Evolutionary conservation across 2,888 invertebrate species (phyloP).

Genomic region (Ganaspis brasiliensis): DNA sequence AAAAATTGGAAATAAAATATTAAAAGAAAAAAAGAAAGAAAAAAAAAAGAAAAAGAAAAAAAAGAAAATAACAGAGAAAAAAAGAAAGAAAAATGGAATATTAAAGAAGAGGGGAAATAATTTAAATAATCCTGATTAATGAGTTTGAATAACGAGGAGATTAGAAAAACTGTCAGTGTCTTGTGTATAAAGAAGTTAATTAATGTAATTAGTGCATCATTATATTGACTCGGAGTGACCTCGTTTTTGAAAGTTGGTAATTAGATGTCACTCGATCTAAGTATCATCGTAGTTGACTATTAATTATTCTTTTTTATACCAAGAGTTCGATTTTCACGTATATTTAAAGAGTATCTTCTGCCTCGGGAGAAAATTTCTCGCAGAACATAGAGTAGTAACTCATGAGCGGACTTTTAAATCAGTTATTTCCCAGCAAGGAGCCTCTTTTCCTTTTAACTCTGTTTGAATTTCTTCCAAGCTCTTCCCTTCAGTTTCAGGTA

Average conservation of each 20-base stretch:
- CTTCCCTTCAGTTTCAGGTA: conserved; percentile 78
- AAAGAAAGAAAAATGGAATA: conserved; percentile 41
- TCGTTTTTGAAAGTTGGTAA: background rate
- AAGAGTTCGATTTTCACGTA: background rate
- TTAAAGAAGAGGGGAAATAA: conserved; percentile 32
- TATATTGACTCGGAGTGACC: background rate
- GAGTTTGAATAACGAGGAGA: background rate
- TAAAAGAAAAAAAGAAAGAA: too few relatives aligned
- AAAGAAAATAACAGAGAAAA: background rate
- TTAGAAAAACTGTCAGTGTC: background rate
- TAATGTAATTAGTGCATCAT: background rate
- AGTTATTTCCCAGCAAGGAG: conserved; percentile 39
- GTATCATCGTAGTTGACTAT: conserved; percentile 4
- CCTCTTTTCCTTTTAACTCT: conserved; percentile 65
- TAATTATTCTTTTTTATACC: conserved; percentile 1
- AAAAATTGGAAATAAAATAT: too few relatives aligned
- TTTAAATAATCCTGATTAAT: too few relatives aligned
- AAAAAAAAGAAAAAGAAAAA: too few relatives aligned
- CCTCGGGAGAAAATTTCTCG: background rate
- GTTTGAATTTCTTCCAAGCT: conserved; percentile 77
- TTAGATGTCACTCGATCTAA: background rate
- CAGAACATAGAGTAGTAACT: background rate
- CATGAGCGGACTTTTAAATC: conserved; percentile 36
- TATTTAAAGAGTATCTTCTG: background rate
- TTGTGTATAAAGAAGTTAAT: background rate